A percentile compares a stretch with the other conserved stretches of the same genome.
These are phyloP conservation scores for Choreutis nemorana DNA, from an alignment of 2,888 invertebrate genomes.

Conservation along the genomic window DNA sequence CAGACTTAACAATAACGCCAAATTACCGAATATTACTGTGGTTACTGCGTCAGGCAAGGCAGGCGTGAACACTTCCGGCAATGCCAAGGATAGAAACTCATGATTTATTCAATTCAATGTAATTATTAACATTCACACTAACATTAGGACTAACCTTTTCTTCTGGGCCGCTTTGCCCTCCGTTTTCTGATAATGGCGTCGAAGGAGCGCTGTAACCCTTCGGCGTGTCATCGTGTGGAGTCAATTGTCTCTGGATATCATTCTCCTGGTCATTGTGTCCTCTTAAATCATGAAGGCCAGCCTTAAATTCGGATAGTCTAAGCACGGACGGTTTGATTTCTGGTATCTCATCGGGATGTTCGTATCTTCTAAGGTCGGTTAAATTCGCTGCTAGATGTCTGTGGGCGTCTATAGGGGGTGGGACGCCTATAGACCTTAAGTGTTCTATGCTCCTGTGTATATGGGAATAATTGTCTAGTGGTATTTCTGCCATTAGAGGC, in stretches of 20 bases:
- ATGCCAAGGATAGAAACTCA: slow-evolving; percentile 36
- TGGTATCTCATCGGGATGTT: slow-evolving; percentile 56
- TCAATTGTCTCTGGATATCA: slow-evolving; percentile 50
- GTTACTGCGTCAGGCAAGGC: slow-evolving; percentile 35
- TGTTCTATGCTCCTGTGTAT: slow-evolving; percentile 73
- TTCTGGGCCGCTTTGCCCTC: slow-evolving; percentile 52
- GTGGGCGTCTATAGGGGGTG: slow-evolving; percentile 53
- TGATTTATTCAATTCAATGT: slow-evolving; percentile 20
- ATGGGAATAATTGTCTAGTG: slow-evolving; percentile 70
- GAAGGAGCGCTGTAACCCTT: slow-evolving; percentile 63
- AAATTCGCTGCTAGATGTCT: slow-evolving; percentile 55
- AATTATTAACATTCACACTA: too few relatives aligned
- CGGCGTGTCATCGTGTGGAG: slow-evolving; percentile 53
- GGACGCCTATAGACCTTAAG: slow-evolving; percentile 67
- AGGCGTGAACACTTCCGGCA: slow-evolving; percentile 50
- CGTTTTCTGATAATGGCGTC: slow-evolving; percentile 58
- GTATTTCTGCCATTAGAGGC: slow-evolving; percentile 73
- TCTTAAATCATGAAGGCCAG: slow-evolving; percentile 51
- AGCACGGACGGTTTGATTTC: slow-evolving; percentile 61
- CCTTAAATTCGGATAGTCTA: slow-evolving; percentile 58
- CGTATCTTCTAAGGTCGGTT: slow-evolving; percentile 56
- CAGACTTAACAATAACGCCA: slow-evolving; percentile 38
- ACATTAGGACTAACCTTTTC: slow-evolving; percentile 66
- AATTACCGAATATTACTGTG: slow-evolving; percentile 26
- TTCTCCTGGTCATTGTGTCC: slow-evolving; percentile 52